phyloP scores from a whole-genome alignment of 1,140 invertebrate species.

The Asobara japonica region DNA sequence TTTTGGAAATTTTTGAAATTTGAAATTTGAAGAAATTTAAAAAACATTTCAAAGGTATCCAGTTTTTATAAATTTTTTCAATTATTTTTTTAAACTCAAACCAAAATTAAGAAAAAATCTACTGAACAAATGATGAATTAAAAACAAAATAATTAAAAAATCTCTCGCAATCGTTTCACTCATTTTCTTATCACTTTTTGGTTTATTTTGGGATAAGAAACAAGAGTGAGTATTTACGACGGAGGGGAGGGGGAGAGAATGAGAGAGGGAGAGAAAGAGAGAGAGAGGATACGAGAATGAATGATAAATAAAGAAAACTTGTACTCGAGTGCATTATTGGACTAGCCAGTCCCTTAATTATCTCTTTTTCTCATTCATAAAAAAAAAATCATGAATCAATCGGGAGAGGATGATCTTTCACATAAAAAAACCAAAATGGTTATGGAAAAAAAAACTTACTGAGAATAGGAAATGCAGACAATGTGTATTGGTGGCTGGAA shows the following conservation, averaged over 20 bases:
- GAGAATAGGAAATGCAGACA: conserved; percentile 67
- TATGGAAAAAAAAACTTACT: conserved; percentile 32
- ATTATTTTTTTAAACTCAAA: no score
- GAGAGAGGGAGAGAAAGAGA: neutral
- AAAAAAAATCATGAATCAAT: neutral
- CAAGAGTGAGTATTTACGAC: conserved; percentile 24
- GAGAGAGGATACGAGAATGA: conserved; percentile 14
- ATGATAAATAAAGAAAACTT: neutral
- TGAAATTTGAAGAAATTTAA: conserved; percentile 11
- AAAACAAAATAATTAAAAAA: neutral
- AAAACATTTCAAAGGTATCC: conserved; percentile 52
- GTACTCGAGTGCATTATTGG: neutral
- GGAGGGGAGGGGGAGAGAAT: neutral
- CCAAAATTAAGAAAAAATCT: neutral
- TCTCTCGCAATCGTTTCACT: conserved; percentile 48
- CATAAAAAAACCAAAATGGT: conserved; percentile 26
- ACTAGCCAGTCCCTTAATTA: neutral
- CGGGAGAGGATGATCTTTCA: neutral
- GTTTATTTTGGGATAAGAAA: conserved; percentile 33
- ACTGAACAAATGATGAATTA: neutral
- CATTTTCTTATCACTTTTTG: conserved; percentile 52
- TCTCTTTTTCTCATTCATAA: neutral
- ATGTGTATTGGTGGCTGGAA: conserved; percentile 69
- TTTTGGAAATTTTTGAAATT: no score
- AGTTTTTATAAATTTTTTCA: no score